Evolutionary conservation across 2,888 invertebrate genomes (phyloP).

Genomic region (Gymnosoma rotundatum): DNA sequence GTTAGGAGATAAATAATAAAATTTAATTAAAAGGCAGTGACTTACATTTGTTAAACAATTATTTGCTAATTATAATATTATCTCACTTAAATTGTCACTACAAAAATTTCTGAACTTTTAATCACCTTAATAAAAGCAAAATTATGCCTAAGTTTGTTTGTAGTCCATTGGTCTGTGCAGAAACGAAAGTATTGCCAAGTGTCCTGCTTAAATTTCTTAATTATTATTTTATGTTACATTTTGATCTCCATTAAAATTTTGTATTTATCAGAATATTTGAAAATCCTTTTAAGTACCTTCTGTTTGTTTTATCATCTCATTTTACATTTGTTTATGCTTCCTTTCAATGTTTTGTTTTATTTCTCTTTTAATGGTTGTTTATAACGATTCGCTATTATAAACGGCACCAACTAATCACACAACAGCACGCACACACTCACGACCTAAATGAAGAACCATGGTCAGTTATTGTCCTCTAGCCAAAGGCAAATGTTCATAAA

Average conservation of each 20-base stretch:
- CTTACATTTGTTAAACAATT: too few relatives aligned
- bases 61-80: too few relatives aligned
- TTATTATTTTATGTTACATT: slow-evolving; percentile 13
- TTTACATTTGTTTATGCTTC: background rate
- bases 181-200: slow-evolving; percentile 26
- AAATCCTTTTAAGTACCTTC: slow-evolving; percentile 60
- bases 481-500: slow-evolving; percentile 33
- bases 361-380: slow-evolving; percentile 40
- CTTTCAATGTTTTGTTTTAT: slow-evolving; percentile 24
- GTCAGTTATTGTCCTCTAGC: slow-evolving; percentile 43
- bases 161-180: background rate
- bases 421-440: background rate
- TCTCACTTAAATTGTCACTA: too few relatives aligned
- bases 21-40: too few relatives aligned
- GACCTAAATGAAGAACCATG: slow-evolving; percentile 27
- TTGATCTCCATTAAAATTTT: too few relatives aligned
- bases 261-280: slow-evolving; percentile 45
- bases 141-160: background rate
- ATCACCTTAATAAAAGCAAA: too few relatives aligned
- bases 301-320: slow-evolving; percentile 55
- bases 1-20: too few relatives aligned
- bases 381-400: slow-evolving; percentile 12
- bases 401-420: too few relatives aligned
- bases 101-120: too few relatives aligned
- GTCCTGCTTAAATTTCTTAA: slow-evolving; percentile 24